Evolutionary conservation across 1,140 invertebrate species (phyloP).

Genomic region (Patella vulgata): DNA sequence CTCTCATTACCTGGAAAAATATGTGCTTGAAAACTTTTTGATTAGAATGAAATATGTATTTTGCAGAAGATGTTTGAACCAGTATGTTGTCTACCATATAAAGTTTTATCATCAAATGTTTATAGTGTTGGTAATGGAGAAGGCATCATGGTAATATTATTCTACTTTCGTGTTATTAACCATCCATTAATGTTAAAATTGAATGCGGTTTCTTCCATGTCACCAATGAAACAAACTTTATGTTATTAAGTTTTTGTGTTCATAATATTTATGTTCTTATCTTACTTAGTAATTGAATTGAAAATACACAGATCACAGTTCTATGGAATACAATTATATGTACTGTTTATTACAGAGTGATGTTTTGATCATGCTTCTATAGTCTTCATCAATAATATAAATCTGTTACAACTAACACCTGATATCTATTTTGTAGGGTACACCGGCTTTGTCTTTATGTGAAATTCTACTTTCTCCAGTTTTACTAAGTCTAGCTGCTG

Average conservation of each 20-base stretch:
- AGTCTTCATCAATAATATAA: no score
- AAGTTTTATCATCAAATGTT: constrained; percentile 52
- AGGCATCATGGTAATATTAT: constrained; percentile 14
- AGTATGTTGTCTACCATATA: constrained; percentile 47
- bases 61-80: constrained; percentile 53
- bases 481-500: constrained; percentile 26
- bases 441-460: constrained; percentile 51
- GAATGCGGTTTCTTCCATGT: no score
- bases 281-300: no score
- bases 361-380: no score
- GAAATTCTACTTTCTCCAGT: constrained; percentile 49
- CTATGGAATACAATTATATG: no score
- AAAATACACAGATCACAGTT: no score
- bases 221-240: constrained; percentile 1
- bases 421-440: constrained; percentile 57
- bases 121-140: constrained; percentile 45
- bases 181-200: no score
- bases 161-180: not conserved
- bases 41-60: not conserved
- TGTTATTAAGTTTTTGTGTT: constrained; percentile 2
- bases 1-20: no score
- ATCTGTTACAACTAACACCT: no score
- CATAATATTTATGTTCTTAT: no score
- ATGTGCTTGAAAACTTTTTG: no score
- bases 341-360: no score